phyloP scores from a whole-genome alignment of 2,888 invertebrate genomes.

The Agrochola litura region DNA sequence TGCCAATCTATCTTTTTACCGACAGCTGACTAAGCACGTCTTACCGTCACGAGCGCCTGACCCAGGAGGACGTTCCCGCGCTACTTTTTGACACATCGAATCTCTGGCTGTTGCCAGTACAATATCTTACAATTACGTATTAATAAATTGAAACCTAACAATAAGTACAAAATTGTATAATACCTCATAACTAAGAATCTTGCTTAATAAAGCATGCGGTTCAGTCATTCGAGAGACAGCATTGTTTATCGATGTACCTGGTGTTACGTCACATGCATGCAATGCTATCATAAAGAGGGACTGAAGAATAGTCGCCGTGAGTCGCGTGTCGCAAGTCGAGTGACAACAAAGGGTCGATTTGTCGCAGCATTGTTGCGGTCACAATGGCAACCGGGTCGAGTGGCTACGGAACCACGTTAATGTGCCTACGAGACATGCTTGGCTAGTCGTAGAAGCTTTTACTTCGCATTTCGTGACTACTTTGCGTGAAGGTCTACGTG shows the following conservation, averaged over 20 bases:
- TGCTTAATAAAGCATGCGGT: constrained; percentile 41
- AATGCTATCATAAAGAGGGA: constrained; percentile 31
- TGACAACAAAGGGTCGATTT: constrained; percentile 85
- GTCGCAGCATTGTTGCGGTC: constrained; percentile 77
- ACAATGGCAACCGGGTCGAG: constrained; percentile 82
- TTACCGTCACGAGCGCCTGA: no score
- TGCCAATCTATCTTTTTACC: no score
- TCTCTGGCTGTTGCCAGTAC: no score
- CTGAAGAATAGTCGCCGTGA: constrained; percentile 61
- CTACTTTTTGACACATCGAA: no score
- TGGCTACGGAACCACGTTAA: constrained; percentile 74
- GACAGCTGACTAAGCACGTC: no score
- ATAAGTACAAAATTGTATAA: constrained; percentile 15
- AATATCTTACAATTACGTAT: no score
- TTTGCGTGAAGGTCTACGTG: constrained; percentile 14
- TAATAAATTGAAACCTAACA: no score
- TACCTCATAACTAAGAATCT: constrained; percentile 34
- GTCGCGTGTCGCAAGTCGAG: constrained; percentile 72
- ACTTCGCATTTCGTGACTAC: constrained; percentile 40
- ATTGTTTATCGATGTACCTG: constrained; percentile 34
- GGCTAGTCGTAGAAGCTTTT: constrained; percentile 48
- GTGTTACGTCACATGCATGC: constrained; percentile 43
- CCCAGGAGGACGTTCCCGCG: no score
- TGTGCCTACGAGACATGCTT: constrained; percentile 67
- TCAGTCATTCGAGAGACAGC: constrained; percentile 40